These are phyloP conservation scores for Ophioderma brevispina DNA, from an alignment of 35 echinoderm and acorn worm species.

Conservation along the genomic window DNA sequence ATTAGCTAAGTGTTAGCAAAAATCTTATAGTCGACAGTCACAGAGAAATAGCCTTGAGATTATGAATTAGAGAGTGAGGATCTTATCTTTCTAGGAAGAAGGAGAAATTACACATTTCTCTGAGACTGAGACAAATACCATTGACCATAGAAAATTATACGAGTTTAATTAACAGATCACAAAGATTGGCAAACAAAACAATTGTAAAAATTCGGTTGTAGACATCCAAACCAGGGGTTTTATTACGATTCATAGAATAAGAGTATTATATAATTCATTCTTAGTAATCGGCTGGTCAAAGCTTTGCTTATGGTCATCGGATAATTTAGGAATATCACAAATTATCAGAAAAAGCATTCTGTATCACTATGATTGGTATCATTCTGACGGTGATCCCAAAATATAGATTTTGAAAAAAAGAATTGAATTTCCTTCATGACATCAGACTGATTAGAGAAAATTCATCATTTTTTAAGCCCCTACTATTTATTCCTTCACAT, in stretches of 20 bases:
- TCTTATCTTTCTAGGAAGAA: slow-evolving; percentile 14
- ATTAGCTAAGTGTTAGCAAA: slow-evolving; percentile 4
- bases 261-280: background rate
- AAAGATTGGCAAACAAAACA: background rate
- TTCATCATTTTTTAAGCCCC: background rate
- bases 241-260: slow-evolving; percentile 7
- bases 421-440: background rate
- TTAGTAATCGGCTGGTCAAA: slow-evolving; percentile 8
- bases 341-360: background rate
- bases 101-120: background rate
- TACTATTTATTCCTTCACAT: background rate
- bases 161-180: slow-evolving; percentile 17
- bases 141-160: background rate
- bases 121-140: slow-evolving; percentile 15
- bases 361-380: background rate
- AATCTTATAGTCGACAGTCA: slow-evolving; percentile 30
- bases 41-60: background rate
- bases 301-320: background rate
- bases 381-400: background rate
- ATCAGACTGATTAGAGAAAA: background rate
- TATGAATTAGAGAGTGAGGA: background rate
- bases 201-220: slow-evolving; percentile 27
- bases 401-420: background rate
- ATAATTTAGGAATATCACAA: slow-evolving; percentile 8
- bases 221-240: slow-evolving; percentile 27